Conservation (phyloP, 2,888 invertebrate species). For the Oxyteleia sp. region DNA sequence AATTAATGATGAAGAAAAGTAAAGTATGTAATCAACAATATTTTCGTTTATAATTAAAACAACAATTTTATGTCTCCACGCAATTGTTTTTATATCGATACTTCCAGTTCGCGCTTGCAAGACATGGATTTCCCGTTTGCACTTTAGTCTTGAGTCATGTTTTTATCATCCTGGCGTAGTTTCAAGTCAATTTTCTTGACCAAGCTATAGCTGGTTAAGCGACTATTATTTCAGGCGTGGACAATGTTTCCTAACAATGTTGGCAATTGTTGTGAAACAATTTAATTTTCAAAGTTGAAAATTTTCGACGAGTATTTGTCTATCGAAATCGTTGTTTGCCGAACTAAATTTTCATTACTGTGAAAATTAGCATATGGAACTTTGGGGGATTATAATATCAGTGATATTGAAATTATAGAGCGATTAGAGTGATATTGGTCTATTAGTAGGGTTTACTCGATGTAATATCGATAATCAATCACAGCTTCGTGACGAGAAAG, state of each 20-base stretch:
- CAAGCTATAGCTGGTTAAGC: slow-evolving; percentile 80
- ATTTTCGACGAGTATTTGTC: no score
- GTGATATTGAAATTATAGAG: slow-evolving; percentile 54
- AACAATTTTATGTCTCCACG: neutral
- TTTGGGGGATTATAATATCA: neutral
- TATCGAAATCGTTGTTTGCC: no score
- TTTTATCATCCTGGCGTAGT: slow-evolving; percentile 85
- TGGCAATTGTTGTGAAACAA: slow-evolving; percentile 77
- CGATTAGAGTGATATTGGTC: slow-evolving; percentile 56
- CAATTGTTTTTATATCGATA: neutral
- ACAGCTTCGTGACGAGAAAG: slow-evolving; percentile 69
- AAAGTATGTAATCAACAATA: no score
- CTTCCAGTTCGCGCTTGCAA: neutral
- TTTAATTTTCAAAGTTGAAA: slow-evolving; percentile 80
- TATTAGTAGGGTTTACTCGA: slow-evolving; percentile 65
- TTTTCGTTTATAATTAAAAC: neutral
- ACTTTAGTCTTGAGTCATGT: slow-evolving; percentile 72
- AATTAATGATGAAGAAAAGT: no score
- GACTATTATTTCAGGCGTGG: slow-evolving; percentile 60
- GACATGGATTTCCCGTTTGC: slow-evolving; percentile 1
- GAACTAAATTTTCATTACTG: no score
- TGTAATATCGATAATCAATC: slow-evolving; percentile 72
- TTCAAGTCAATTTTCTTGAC: slow-evolving; percentile 87
- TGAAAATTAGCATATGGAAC: neutral
- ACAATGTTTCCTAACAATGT: slow-evolving; percentile 67